Conservation (phyloP, 1,140 invertebrate species). For the Listronotus oregonensis region DNA sequence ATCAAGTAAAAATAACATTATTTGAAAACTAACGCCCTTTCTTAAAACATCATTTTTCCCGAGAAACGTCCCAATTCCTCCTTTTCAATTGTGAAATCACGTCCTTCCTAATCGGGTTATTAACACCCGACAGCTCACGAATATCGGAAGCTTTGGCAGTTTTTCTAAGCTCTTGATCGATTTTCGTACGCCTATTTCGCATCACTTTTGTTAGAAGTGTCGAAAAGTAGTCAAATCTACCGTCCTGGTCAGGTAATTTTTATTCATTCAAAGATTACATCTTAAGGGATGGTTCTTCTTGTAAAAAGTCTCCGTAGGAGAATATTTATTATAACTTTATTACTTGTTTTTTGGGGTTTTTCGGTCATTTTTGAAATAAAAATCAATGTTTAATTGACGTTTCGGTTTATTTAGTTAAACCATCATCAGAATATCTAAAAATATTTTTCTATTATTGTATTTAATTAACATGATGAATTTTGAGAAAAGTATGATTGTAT, state of each 20-base stretch:
- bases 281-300: too few relatives aligned
- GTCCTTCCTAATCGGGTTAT: constrained; percentile 35
- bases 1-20: constrained; percentile 28
- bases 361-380: too few relatives aligned
- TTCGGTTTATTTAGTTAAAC: too few relatives aligned
- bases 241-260: background rate
- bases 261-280: background rate
- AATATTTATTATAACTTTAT: too few relatives aligned
- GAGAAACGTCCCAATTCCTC: constrained; percentile 32
- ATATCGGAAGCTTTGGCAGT: constrained; percentile 36
- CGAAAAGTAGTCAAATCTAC: constrained; percentile 1
- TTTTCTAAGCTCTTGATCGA: constrained; percentile 37
- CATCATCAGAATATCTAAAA: too few relatives aligned
- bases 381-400: too few relatives aligned
- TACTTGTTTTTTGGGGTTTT: too few relatives aligned
- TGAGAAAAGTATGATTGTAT: too few relatives aligned
- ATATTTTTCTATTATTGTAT: too few relatives aligned
- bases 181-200: constrained; percentile 23
- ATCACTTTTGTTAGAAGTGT: constrained; percentile 22
- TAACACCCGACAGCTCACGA: constrained; percentile 32
- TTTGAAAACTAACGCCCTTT: constrained; percentile 31
- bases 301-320: too few relatives aligned
- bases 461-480: too few relatives aligned
- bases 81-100: constrained; percentile 32
- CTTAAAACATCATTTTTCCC: constrained; percentile 29